Evolutionary conservation across 92 coral and sea anemone species (phyloP), one percentile per base, ranked within the genome.

Genomic region (Siderastrea radians): DNA sequence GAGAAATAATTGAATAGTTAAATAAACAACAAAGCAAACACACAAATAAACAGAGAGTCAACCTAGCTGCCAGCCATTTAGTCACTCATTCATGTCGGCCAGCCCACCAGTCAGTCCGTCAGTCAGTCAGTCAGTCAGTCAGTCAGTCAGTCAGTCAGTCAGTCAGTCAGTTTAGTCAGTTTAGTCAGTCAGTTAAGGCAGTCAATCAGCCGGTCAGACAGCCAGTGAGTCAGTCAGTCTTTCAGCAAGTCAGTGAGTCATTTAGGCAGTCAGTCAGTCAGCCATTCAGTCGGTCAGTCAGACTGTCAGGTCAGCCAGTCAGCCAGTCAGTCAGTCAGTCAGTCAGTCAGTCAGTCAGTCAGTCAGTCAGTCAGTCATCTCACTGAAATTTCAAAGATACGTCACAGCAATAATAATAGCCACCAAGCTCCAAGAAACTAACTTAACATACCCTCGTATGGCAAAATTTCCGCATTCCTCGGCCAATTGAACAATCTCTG

Each of bases 401-500:
- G 3, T 9, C 7, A 15, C 7, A n/a, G 6, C 45, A 5, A 62
- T 3, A 45, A 9, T 15, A 61, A 77, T n/a, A 46, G 12, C 43
- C 7, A 19, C 26, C 3, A 3, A 44, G 46, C 66, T 3, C 13
- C 0, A 46, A 16, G 3, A 14, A 62, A 6, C 1, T 19, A 1
- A 71, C 96, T 72, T 81, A 1, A 71, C 96, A 76, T 81, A 95
- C 99, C 99, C 99, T 78, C 99, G 79, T 68, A 97, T 88, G 61
- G 98, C 96, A 86, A 95, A 89, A 68, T 95, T 89, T 6, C 86
- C 94, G 66, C 98, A 90, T 53, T 92, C 94, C 64, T 85, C 96
- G 3, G 99, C 98, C 98, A 97, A 90, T 75, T 90, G 91, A 68
- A 97, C 98, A 61, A 97, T 95, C 75, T 95, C 96, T 69, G 98